Percentiles rank a stretch among this genome's conserved stretches.
phyloP scores from a whole-genome alignment of 2,888 invertebrate species.

The Zaprionus obscuricornis region DNA sequence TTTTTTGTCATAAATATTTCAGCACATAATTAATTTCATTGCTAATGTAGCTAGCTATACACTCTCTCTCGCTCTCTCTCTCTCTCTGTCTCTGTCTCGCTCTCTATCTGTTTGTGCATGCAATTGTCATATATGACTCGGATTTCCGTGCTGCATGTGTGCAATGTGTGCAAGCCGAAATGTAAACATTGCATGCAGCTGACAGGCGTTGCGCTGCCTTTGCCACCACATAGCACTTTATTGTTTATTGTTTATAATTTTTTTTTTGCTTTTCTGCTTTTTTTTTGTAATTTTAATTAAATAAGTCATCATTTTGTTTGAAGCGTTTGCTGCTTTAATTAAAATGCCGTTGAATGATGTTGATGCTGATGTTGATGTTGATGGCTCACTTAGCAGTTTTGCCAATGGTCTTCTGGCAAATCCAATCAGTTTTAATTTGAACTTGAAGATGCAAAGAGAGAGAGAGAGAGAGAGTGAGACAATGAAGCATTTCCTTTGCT shows the following conservation, averaged over 20 bases:
- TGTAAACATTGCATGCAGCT: constrained; percentile 58
- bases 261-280: too few species aligned
- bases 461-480: too few species aligned
- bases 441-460: constrained; percentile 17
- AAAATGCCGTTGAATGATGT: too few species aligned
- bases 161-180: constrained; percentile 43
- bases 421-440: constrained; percentile 61
- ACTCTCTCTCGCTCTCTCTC: too few species aligned
- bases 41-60: too few species aligned
- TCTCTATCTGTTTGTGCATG: constrained; percentile 4
- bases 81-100: too few species aligned
- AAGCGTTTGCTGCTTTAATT: constrained; percentile 52
- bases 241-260: constrained; percentile 71
- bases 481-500: constrained; percentile 60
- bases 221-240: constrained; percentile 28
- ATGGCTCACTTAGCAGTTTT: constrained; percentile 70
- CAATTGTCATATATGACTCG: constrained; percentile 52
- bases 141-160: constrained; percentile 33
- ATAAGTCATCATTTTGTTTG: constrained; percentile 53
- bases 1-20: too few species aligned
- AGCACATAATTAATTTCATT: too few species aligned
- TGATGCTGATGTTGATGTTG: too few species aligned
- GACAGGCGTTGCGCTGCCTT: constrained; percentile 32
- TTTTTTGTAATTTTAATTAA: constrained; percentile 76
- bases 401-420: constrained; percentile 7